phyloP scores from a whole-genome alignment of 1,140 invertebrate species.

The Aphaenogaster rudis region DNA sequence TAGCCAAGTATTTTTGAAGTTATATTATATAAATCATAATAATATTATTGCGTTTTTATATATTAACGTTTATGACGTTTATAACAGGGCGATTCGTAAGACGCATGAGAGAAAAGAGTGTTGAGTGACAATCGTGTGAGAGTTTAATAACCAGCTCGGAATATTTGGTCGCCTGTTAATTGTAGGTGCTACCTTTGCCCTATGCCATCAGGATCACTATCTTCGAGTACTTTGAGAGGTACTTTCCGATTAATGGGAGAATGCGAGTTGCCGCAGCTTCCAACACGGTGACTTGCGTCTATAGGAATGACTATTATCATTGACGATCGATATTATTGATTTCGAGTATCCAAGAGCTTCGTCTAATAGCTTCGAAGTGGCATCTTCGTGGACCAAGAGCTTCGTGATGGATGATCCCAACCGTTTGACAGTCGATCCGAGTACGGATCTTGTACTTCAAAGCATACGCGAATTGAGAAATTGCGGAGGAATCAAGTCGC shows the following conservation, averaged over 20 bases:
- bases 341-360: conserved; percentile 27
- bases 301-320: conserved; percentile 14
- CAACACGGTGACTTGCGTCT: conserved; percentile 1
- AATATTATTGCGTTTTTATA: neutral
- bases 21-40: neutral
- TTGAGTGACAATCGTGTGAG: neutral
- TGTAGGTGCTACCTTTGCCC: conserved; percentile 1
- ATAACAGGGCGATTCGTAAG: neutral
- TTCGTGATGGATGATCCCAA: conserved; percentile 34
- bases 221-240: neutral
- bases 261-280: conserved; percentile 23
- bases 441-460: conserved; percentile 13
- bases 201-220: neutral
- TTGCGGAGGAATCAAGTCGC: neutral
- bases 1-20: neutral
- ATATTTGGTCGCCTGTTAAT: neutral
- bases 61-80: neutral
- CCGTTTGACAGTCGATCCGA: conserved; percentile 15
- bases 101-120: neutral
- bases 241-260: conserved; percentile 46
- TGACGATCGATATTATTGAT: conserved; percentile 49
- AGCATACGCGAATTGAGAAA: neutral
- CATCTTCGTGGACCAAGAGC: conserved; percentile 42
- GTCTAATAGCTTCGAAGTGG: conserved; percentile 43
- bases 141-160: neutral